Percentiles rank a stretch among this genome's conserved stretches.
Conservation (phyloP, 2,888 invertebrate genomes). For the Neoitamus cyanurus region DNA sequence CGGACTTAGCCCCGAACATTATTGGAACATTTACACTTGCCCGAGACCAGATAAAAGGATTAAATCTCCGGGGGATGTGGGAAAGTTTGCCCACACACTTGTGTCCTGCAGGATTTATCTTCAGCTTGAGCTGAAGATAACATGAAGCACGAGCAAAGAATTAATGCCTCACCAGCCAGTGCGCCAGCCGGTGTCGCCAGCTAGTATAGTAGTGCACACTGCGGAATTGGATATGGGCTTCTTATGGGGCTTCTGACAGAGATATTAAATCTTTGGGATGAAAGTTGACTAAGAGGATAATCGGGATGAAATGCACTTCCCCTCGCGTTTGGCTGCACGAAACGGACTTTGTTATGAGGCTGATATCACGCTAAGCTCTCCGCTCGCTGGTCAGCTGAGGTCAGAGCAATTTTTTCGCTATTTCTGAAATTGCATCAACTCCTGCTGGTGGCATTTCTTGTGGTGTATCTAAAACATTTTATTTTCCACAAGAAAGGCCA, state of each 20-base stretch:
- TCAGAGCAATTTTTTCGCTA: neutral
- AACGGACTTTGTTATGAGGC: neutral
- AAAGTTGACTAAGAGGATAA: conserved; percentile 34
- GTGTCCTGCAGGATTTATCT: conserved; percentile 33
- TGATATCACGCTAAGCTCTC: neutral
- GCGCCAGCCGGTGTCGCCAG: neutral
- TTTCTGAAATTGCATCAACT: neutral
- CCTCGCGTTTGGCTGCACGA: neutral
- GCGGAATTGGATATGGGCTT: conserved; percentile 6
- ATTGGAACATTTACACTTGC: conserved; percentile 43
- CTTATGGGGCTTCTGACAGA: conserved; percentile 2
- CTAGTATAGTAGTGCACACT: neutral
- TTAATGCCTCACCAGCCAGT: neutral
- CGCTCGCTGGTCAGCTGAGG: neutral
- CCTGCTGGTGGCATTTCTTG: neutral
- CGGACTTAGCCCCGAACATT: conserved; percentile 4
- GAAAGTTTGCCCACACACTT: conserved; percentile 20
- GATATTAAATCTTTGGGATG: conserved; percentile 22
- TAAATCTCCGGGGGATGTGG: conserved; percentile 29
- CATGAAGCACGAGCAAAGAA: conserved; percentile 26
- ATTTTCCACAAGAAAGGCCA: neutral
- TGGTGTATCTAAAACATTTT: neutral
- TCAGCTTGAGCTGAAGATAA: conserved; percentile 35
- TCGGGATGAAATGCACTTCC: conserved; percentile 24
- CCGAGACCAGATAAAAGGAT: conserved; percentile 39